A percentile compares a stretch with the other conserved stretches of the same genome.
Evolutionary conservation across 2,888 invertebrate species (phyloP).

Genomic region (Epistrophella euchroma): DNA sequence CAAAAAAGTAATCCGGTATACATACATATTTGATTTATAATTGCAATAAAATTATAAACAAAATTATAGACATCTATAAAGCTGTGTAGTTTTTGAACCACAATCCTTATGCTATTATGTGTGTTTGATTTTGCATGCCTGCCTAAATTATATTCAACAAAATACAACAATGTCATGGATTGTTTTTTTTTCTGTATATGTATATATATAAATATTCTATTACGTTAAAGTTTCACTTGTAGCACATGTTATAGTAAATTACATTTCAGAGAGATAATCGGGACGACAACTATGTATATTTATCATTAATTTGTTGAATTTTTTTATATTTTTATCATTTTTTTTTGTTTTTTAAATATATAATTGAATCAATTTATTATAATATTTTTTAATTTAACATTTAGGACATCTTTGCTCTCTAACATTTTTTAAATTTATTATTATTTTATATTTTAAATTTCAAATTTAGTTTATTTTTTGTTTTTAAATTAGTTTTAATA

Average conservation of each 20-base stretch:
- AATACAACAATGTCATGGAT: constrained; percentile 50
- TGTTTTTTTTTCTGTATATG: not conserved
- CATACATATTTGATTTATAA: too few relatives aligned
- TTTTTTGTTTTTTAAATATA: constrained; percentile 38
- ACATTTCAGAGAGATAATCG: constrained; percentile 62
- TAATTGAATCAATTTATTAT: constrained; percentile 69
- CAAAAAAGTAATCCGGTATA: too few relatives aligned
- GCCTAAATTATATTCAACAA: constrained; percentile 32
- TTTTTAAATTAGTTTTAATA: constrained; percentile 68
- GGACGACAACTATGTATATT: constrained; percentile 56
- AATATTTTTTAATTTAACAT: constrained; percentile 66
- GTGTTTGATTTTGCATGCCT: constrained; percentile 7
- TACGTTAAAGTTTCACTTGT: constrained; percentile 59
- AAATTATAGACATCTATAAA: not conserved
- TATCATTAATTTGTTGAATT: constrained; percentile 43
- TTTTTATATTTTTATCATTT: constrained; percentile 19
- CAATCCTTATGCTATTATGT: constrained; percentile 64
- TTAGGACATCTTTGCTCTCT: constrained; percentile 70
- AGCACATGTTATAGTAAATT: constrained; percentile 53
- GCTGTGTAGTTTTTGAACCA: constrained; percentile 55
- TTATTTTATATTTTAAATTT: constrained; percentile 37
- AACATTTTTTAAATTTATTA: constrained; percentile 53
- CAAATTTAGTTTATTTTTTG: constrained; percentile 41
- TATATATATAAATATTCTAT: constrained; percentile 27
- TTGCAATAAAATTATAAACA: too few relatives aligned